These are phyloP conservation scores for Ormyrus pomaceus DNA, from an alignment of 2,888 invertebrate species.

Conservation along the genomic window DNA sequence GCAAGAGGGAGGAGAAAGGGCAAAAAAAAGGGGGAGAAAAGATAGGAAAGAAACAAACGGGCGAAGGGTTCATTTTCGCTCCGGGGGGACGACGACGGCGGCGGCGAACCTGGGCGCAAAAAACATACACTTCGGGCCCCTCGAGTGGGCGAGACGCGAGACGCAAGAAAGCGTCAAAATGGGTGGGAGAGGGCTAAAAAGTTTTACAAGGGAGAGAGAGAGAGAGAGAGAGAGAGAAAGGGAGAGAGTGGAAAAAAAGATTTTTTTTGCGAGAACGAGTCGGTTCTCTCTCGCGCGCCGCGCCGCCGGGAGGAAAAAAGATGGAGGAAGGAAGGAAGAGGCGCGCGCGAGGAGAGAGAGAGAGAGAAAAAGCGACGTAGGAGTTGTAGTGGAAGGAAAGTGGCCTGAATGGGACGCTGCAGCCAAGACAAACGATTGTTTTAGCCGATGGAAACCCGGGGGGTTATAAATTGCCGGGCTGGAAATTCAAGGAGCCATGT, in stretches of 20 bases:
- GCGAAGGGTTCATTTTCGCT: slow-evolving; percentile 45
- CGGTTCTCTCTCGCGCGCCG: no score
- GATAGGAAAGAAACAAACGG: slow-evolving; percentile 16
- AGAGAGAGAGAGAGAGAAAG: background rate
- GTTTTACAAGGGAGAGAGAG: slow-evolving; percentile 9
- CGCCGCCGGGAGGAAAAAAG: background rate
- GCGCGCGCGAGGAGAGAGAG: no score
- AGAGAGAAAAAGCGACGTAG: background rate
- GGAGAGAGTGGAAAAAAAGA: background rate
- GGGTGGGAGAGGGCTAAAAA: slow-evolving; percentile 28
- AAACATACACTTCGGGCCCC: slow-evolving; percentile 14
- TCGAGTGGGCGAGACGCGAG: background rate
- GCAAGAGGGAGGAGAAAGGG: background rate
- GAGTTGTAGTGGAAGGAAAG: background rate
- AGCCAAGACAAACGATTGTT: slow-evolving; percentile 39
- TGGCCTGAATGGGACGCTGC: background rate
- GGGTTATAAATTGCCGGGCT: slow-evolving; percentile 20
- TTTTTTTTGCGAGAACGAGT: background rate
- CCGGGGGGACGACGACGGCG: slow-evolving; percentile 3
- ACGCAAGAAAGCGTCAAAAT: slow-evolving; percentile 15
- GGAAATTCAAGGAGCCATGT: background rate
- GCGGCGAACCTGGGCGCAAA: slow-evolving; percentile 5
- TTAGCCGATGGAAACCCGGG: background rate
- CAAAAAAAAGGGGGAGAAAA: background rate
- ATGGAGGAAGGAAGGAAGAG: background rate